Evolutionary conservation across 2,797 vertebrate genomes (phyloP).

Genomic region (Argya squamiceps): DNA sequence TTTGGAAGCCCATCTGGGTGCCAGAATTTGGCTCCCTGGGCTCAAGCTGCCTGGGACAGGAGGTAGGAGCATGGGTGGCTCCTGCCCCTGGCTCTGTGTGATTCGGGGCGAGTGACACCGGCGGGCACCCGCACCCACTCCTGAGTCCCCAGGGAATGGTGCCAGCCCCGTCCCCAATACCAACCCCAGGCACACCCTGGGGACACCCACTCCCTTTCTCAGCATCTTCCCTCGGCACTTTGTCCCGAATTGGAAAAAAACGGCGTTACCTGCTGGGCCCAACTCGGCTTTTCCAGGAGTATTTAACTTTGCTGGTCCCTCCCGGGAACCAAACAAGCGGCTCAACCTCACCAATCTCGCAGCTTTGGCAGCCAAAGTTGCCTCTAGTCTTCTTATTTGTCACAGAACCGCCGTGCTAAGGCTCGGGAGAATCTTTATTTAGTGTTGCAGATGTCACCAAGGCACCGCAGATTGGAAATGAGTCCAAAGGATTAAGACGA

Average conservation of each 20-base stretch:
- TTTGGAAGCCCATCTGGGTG: background rate
- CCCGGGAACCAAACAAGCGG: slow-evolving; percentile 65
- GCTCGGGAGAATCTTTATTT: slow-evolving; percentile 73
- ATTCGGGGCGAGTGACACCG: accelerated
- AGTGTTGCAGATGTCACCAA: slow-evolving; percentile 78
- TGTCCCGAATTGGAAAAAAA: background rate
- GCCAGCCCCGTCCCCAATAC: background rate
- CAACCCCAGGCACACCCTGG: accelerated
- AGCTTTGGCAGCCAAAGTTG: slow-evolving; percentile 69
- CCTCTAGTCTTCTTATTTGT: slow-evolving; percentile 70
- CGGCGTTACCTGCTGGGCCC: slow-evolving; percentile 59
- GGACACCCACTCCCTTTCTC: background rate
- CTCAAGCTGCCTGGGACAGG: background rate
- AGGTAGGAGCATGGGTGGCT: background rate
- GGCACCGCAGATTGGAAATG: slow-evolving; percentile 81
- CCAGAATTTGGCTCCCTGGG: background rate
- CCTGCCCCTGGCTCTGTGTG: background rate
- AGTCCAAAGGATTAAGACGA: slow-evolving; percentile 85
- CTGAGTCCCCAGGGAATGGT: background rate
- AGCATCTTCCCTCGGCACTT: background rate
- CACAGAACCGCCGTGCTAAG: slow-evolving; percentile 61
- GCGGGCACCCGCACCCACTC: accelerated
- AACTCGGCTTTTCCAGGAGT: slow-evolving; percentile 59
- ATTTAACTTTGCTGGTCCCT: slow-evolving; percentile 74
- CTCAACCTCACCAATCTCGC: slow-evolving; percentile 64